Evolutionary conservation across 2,888 invertebrate species (phyloP), one percentile per base, ranked within the genome.

Genomic region (Apamea epomidion): DNA sequence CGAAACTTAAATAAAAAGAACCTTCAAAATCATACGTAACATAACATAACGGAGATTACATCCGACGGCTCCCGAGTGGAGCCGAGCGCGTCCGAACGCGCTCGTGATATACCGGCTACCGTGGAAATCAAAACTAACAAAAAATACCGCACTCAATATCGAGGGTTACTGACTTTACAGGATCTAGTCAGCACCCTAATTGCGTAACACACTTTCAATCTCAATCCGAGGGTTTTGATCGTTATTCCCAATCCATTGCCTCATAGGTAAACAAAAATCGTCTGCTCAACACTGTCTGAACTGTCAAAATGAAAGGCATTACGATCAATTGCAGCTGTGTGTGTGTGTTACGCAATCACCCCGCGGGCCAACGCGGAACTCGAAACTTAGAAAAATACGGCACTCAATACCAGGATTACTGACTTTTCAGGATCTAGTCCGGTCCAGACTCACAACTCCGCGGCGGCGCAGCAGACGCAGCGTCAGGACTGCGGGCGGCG

Each of bases 401-500:
- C 71, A 71, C 54, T 16, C 25, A 25, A 54, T 25, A 54, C 32
- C 71, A 54, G 32, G 32, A 16, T 51, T 8, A 16, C 16, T 0
- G 71, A 71, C 0, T 25, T 8, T 10, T 4, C 29, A 32, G n/a
- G 48, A n/a, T 14, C 3, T 14, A n/a, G n/a, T 10, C 10, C 7
- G 76, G 10, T n/a, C 2, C n/a, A 37, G 76, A 0, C 25, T 12
- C 16, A 4, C 1, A 45, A 10, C 45, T 29, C 2, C n/a, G 75
- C 32, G 37, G 72, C 69, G 29, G 85, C 76, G 85, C 85, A 82
- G 84, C 88, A 81, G 21, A 18, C 48, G 54, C 87, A 84, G 86
- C 82, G 90, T 87, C 87, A 88, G 87, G 89, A 89, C 72, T 87
- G 73, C 60, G 88, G 87, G 75, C 90, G 90, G 82, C 90, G 80